phyloP scores from a whole-genome alignment of 2,888 invertebrate species.

The Kuschelorhynchus macadamiae region DNA sequence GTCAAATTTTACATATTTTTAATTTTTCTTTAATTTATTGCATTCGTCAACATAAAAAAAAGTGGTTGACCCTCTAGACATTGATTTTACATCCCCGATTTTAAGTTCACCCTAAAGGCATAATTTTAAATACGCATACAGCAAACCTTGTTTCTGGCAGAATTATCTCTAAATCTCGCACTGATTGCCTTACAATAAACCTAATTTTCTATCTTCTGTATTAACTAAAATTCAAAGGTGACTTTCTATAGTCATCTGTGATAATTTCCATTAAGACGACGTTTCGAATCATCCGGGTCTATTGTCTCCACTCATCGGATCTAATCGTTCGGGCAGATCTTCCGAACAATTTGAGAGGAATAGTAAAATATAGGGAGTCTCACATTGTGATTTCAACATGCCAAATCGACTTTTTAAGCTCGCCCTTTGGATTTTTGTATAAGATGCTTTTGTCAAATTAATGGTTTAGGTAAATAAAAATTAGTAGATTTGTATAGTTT shows the following conservation, averaged over 20 bases:
- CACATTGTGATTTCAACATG: background rate
- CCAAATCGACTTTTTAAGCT: too few relatives aligned
- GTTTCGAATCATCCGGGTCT: conserved; percentile 47
- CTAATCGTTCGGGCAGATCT: conserved; percentile 43
- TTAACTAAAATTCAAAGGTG: conserved; percentile 42
- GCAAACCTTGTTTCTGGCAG: conserved; percentile 29
- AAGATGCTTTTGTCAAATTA: too few relatives aligned
- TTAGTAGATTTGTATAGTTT: too few relatives aligned
- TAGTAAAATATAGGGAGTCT: conserved; percentile 12
- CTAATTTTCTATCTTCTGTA: conserved; percentile 42
- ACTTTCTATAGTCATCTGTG: conserved; percentile 43
- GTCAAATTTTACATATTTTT: too few relatives aligned
- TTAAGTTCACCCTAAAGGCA: too few relatives aligned
- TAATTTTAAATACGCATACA: too few relatives aligned
- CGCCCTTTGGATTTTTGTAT: too few relatives aligned
- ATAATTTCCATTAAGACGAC: conserved; percentile 48
- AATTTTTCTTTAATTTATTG: too few relatives aligned
- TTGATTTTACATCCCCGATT: too few relatives aligned
- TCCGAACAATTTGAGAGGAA: conserved; percentile 46
- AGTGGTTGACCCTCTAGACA: too few relatives aligned
- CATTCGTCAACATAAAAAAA: too few relatives aligned
- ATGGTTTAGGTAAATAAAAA: too few relatives aligned
- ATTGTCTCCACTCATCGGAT: conserved; percentile 41
- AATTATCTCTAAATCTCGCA: conserved; percentile 26
- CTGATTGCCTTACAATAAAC: conserved; percentile 48